Evolutionary conservation across 2,113 vertebrate species (phyloP).

Genomic region (Leptocoma aspasia): DNA sequence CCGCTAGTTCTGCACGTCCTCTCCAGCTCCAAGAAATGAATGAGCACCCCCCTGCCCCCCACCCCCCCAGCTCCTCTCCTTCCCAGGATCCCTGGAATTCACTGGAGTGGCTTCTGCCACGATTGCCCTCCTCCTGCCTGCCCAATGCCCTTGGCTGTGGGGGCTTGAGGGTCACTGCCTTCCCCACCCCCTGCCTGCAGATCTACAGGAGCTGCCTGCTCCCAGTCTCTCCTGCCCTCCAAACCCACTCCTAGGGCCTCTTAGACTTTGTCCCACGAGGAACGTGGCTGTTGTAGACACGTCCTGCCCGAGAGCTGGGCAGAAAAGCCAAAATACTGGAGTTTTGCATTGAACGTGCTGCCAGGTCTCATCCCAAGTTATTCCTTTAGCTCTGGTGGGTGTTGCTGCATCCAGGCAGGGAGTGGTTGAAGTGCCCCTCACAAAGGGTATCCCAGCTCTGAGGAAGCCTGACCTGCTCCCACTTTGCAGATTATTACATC

Average conservation of each 20-base stretch:
- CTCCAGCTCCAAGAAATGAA: background rate
- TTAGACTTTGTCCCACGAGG: constrained; percentile 36
- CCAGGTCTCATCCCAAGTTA: too few species aligned
- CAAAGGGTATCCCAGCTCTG: background rate
- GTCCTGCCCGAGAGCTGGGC: background rate
- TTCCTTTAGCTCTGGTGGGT: background rate
- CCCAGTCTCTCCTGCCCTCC: background rate
- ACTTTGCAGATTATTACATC: background rate
- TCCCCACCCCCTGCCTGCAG: background rate
- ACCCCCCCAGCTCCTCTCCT: background rate
- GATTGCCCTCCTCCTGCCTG: background rate
- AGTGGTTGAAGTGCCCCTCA: background rate
- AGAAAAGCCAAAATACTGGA: background rate
- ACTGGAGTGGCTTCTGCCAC: background rate
- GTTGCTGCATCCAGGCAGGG: too few species aligned
- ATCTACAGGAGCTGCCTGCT: background rate
- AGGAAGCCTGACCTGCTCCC: background rate
- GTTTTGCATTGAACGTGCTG: accelerated
- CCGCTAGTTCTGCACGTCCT: background rate
- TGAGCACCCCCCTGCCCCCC: accelerated
- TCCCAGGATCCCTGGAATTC: background rate
- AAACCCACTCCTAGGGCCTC: background rate
- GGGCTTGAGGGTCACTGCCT: background rate
- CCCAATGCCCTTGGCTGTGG: background rate
- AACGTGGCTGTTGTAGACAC: background rate